Percentiles rank a stretch among this genome's conserved stretches.
Evolutionary conservation across 2,888 invertebrate genomes (phyloP).

Genomic region (Platycnemis pennipes): DNA sequence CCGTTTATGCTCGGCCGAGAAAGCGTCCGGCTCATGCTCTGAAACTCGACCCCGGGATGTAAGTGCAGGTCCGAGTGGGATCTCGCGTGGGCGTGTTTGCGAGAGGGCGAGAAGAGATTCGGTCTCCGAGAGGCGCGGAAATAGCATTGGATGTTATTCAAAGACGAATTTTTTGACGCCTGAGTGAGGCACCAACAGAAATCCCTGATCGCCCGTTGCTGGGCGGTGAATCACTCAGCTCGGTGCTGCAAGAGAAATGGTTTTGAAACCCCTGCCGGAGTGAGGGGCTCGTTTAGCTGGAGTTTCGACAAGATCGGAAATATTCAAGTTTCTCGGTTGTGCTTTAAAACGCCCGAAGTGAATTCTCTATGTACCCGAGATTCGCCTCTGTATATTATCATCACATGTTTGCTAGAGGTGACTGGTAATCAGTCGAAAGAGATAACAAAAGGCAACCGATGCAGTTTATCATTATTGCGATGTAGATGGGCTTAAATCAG

Average conservation of each 20-base stretch:
- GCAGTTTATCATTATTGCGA: too few relatives aligned
- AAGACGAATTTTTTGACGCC: slow-evolving; percentile 35
- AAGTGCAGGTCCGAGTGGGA: not conserved
- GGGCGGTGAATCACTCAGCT: not conserved
- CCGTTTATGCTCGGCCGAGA: slow-evolving; percentile 62
- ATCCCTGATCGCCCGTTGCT: not conserved
- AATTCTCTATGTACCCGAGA: too few relatives aligned
- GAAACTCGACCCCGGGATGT: slow-evolving; percentile 51
- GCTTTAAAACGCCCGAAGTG: too few relatives aligned
- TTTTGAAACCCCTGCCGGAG: not conserved
- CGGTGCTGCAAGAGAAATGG: not conserved
- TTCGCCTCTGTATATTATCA: too few relatives aligned
- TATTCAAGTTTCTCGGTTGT: too few relatives aligned
- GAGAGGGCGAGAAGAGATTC: slow-evolving; percentile 45
- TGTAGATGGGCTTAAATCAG: too few relatives aligned
- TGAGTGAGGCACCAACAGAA: slow-evolving; percentile 18
- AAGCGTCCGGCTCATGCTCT: slow-evolving; percentile 55
- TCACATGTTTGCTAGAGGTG: too few relatives aligned
- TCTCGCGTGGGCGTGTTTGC: slow-evolving; percentile 33
- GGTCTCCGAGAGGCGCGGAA: slow-evolving; percentile 31
- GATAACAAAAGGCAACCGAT: too few relatives aligned
- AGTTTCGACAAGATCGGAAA: too few relatives aligned
- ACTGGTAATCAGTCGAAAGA: too few relatives aligned
- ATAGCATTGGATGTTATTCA: slow-evolving; percentile 39
- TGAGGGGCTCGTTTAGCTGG: not conserved